Conservation (phyloP, 1,140 invertebrate species). For the Trissolcus basalis region DNA sequence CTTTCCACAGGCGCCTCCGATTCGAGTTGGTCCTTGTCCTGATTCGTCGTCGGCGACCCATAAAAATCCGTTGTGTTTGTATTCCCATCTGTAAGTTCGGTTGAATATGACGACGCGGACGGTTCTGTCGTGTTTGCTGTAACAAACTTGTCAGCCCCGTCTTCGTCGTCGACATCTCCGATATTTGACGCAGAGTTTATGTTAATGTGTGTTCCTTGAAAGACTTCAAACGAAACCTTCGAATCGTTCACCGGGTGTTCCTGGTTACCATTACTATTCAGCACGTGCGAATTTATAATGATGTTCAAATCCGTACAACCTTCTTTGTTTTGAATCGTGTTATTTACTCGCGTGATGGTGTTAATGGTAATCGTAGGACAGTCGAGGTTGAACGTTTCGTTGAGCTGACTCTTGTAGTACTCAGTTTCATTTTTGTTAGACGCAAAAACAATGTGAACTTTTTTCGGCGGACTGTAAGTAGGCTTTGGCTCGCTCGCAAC, state of each 20-base stretch:
- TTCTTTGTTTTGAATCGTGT: constrained; percentile 72
- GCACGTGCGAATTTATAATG: constrained; percentile 72
- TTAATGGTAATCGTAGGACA: constrained; percentile 74
- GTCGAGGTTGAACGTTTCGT: constrained; percentile 29
- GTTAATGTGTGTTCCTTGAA: constrained; percentile 68
- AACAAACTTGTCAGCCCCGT: neutral
- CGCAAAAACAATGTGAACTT: constrained; percentile 71
- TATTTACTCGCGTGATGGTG: constrained; percentile 71
- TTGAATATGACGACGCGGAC: neutral
- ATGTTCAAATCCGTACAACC: constrained; percentile 74
- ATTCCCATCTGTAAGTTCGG: neutral
- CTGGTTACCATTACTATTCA: constrained; percentile 2
- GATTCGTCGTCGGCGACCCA: neutral
- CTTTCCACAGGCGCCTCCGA: constrained; percentile 4
- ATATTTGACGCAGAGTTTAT: constrained; percentile 13
- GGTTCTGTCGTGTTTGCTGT: neutral
- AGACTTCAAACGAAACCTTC: constrained; percentile 59
- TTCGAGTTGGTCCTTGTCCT: constrained; percentile 17
- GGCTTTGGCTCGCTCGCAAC: neutral
- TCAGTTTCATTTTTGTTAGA: constrained; percentile 58
- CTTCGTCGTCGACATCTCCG: neutral
- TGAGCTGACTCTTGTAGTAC: constrained; percentile 21
- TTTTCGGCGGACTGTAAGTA: constrained; percentile 56
- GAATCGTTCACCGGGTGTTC: neutral
- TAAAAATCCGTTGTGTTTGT: neutral